These are phyloP conservation scores for Chironomus tentans DNA, from an alignment of 2,888 invertebrate species.

Conservation along the genomic window DNA sequence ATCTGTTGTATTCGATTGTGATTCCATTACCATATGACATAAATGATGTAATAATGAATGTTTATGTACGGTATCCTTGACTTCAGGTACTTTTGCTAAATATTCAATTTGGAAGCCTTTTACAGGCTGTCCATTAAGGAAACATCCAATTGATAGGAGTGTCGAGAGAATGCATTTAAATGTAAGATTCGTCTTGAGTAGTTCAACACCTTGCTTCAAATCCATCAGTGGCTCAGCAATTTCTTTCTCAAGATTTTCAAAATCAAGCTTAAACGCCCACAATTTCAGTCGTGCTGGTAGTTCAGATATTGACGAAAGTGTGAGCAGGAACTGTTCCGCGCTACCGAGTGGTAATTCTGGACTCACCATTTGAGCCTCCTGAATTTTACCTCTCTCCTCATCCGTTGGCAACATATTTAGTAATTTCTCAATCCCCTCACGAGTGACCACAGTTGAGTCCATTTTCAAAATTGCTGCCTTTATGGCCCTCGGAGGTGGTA, in stretches of 20 bases:
- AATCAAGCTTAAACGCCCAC: constrained; percentile 98
- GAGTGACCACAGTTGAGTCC: constrained; percentile 96
- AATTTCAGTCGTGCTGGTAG: constrained; percentile 84
- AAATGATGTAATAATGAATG: constrained; percentile 95
- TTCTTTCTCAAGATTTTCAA: constrained; percentile 95
- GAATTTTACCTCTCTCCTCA: constrained; percentile 91
- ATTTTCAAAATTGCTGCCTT: constrained; percentile 99
- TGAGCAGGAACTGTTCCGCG: constrained; percentile 97
- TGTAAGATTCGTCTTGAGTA: constrained; percentile 82
- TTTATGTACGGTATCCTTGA: constrained; percentile 98
- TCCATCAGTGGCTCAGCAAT: constrained; percentile 98
- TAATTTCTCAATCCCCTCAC: constrained; percentile 97
- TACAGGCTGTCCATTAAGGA: constrained; percentile 84
- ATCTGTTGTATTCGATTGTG: constrained; percentile 90
- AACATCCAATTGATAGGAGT: constrained; percentile 89
- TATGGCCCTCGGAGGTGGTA: constrained; percentile 95
- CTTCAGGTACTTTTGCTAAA: constrained; percentile 93
- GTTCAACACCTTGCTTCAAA: constrained; percentile 91
- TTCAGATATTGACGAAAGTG: constrained; percentile 91
- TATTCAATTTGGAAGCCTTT: constrained; percentile 98
- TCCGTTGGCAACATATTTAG: constrained; percentile 95
- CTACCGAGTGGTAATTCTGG: constrained; percentile 47
- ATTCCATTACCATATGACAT: constrained; percentile 94
- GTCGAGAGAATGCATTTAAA: constrained; percentile 92
- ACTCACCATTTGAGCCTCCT: constrained; percentile 70